These are phyloP conservation scores for Struthidea cinerea DNA, from an alignment of 2,113 vertebrate genomes.

Conservation along the genomic window DNA sequence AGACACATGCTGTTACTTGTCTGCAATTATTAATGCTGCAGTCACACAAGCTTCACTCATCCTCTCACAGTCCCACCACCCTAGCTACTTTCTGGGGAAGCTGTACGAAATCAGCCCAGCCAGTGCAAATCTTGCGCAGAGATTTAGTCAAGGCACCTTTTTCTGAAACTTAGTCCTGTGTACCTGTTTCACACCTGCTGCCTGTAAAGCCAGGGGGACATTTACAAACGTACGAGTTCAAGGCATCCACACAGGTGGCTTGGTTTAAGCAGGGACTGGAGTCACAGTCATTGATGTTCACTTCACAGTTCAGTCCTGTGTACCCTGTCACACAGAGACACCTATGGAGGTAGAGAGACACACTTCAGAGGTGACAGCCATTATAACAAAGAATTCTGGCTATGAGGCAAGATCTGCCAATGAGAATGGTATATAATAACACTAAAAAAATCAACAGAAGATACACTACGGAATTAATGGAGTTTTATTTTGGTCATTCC, in stretches of 20 bases:
- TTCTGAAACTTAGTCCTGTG: conserved; percentile 60
- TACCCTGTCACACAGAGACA: conserved; percentile 88
- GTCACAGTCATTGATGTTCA: conserved; percentile 89
- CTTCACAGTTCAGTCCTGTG: conserved; percentile 81
- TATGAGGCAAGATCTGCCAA: background rate
- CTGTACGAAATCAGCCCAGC: background rate
- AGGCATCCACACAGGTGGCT: conserved; percentile 87
- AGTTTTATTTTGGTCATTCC: background rate
- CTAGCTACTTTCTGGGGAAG: background rate
- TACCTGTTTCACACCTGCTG: conserved; percentile 99
- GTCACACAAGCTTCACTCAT: background rate
- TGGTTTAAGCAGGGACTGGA: conserved; percentile 91
- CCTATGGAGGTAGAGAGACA: conserved; percentile 57
- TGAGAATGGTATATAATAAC: background rate
- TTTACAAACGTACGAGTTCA: conserved; percentile 87
- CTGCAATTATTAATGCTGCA: background rate
- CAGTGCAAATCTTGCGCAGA: background rate
- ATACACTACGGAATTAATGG: background rate
- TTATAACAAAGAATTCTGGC: background rate
- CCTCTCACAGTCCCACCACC: background rate
- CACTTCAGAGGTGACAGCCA: background rate
- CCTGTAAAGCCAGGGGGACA: conserved; percentile 97
- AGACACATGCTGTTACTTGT: background rate
- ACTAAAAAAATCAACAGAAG: background rate
- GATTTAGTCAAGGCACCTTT: background rate